phyloP scores from a whole-genome alignment of 2,888 invertebrate genomes.

The Sarcophaga carnaria region DNA sequence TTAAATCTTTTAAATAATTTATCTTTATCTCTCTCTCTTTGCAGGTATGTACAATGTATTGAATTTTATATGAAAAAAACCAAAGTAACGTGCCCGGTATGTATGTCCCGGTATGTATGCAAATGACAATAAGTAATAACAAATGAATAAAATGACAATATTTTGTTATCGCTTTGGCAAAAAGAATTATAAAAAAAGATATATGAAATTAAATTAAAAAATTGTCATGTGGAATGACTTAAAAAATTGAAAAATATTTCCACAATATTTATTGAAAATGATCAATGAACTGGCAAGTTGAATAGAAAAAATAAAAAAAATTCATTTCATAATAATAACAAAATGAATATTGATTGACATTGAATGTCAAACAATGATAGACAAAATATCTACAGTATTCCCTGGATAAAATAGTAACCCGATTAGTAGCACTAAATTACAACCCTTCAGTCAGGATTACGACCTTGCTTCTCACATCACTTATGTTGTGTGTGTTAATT shows the following conservation, averaged over 20 bases:
- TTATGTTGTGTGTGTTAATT: too few relatives aligned
- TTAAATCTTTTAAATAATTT: background rate
- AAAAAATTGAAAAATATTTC: constrained; percentile 23
- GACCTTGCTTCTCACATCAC: too few relatives aligned
- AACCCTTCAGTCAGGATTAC: too few relatives aligned
- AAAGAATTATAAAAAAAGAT: constrained; percentile 21
- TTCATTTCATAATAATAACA: constrained; percentile 34
- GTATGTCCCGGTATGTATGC: background rate
- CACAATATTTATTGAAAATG: constrained; percentile 24
- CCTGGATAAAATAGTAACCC: too few relatives aligned
- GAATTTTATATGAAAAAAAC: background rate
- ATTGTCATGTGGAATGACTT: constrained; percentile 64
- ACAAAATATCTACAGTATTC: constrained; percentile 25
- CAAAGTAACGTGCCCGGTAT: background rate
- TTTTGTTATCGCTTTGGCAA: constrained; percentile 21
- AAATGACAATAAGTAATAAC: constrained; percentile 6
- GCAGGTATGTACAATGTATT: constrained; percentile 46
- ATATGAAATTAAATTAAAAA: constrained; percentile 42
- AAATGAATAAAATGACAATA: constrained; percentile 27
- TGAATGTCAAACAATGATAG: constrained; percentile 64
- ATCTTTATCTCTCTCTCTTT: constrained; percentile 34
- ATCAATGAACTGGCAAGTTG: constrained; percentile 51
- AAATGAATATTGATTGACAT: constrained; percentile 64
- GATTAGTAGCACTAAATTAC: too few relatives aligned
- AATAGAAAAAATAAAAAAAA: background rate